A percentile compares a stretch with the other conserved stretches of the same genome.
Evolutionary conservation across 2,888 invertebrate genomes (phyloP).

Genomic region (Steinernema scapterisci): DNA sequence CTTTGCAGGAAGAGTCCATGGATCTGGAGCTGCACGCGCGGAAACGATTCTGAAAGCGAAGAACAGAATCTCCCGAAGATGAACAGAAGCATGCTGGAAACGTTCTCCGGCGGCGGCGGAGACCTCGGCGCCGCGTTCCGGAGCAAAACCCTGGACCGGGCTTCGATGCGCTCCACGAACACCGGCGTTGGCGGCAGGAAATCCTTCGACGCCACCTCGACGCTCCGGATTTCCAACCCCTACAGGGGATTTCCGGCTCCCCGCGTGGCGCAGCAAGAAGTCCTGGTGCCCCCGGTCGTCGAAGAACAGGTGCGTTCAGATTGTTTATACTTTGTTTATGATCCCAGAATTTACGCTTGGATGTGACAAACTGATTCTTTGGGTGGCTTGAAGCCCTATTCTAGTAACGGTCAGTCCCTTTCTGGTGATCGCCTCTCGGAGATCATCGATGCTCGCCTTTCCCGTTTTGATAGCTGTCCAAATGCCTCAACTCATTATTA

Average conservation of each 20-base stretch:
- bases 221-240: constrained; percentile 11
- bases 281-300: neutral
- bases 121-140: constrained; percentile 14
- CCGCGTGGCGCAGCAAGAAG: constrained; percentile 5
- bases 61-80: neutral
- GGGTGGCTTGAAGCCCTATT: no score
- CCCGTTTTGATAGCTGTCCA: constrained; percentile 9
- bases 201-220: constrained; percentile 6
- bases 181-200: neutral
- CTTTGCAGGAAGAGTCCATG: neutral
- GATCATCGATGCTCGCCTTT: neutral
- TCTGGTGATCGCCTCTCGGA: neutral
- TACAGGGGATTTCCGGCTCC: constrained; percentile 16
- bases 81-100: constrained; percentile 26
- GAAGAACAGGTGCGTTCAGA: constrained; percentile 9
- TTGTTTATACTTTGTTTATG: neutral
- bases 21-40: neutral
- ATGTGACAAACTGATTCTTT: no score
- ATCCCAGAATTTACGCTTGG: no score
- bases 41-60: neutral
- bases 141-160: constrained; percentile 26
- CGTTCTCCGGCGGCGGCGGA: neutral
- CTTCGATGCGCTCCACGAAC: neutral
- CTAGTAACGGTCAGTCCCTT: neutral
- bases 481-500: constrained; percentile 11